phyloP scores from a whole-genome alignment of 2,797 vertebrate genomes.

The Ptychobarbus kaznakovi region DNA sequence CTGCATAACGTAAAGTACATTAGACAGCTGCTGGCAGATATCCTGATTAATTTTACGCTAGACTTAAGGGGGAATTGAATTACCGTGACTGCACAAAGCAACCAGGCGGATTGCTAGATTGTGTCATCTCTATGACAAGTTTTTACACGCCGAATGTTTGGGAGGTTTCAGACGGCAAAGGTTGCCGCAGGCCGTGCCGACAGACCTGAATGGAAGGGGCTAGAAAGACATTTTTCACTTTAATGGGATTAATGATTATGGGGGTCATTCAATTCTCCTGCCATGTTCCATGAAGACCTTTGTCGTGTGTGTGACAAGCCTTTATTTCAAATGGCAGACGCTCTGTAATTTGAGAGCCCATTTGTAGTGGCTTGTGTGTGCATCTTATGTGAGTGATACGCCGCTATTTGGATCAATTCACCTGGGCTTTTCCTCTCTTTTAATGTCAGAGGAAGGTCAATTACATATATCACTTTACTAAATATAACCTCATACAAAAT shows the following conservation, averaged over 20 bases:
- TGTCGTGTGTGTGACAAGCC: constrained; percentile 56
- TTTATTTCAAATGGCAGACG: constrained; percentile 57
- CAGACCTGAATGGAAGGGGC: constrained; percentile 1
- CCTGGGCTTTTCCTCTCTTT: constrained; percentile 46
- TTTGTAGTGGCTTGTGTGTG: constrained; percentile 52
- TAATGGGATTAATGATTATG: constrained; percentile 55
- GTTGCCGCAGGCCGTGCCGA: constrained; percentile 4
- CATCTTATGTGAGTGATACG: constrained; percentile 49
- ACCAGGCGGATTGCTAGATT: constrained; percentile 45
- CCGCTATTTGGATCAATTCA: constrained; percentile 61
- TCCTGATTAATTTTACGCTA: constrained; percentile 59
- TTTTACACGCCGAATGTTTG: constrained; percentile 53
- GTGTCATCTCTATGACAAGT: constrained; percentile 50
- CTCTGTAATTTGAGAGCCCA: constrained; percentile 60
- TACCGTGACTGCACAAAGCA: constrained; percentile 59
- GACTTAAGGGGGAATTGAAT: constrained; percentile 65
- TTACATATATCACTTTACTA: constrained; percentile 62
- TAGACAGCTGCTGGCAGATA: constrained; percentile 63
- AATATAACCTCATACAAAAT: constrained; percentile 54
- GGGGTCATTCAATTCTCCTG: constrained; percentile 41
- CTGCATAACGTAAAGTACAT: constrained; percentile 55
- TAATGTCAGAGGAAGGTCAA: constrained; percentile 59
- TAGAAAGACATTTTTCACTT: constrained; percentile 42
- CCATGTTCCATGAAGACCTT: constrained; percentile 57
- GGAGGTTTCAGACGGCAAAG: constrained; percentile 26